A percentile compares a stretch with the other conserved stretches of the same genome.
These are phyloP conservation scores for Butorides virescens DNA, from an alignment of 2,113 vertebrate genomes.

Conservation along the genomic window DNA sequence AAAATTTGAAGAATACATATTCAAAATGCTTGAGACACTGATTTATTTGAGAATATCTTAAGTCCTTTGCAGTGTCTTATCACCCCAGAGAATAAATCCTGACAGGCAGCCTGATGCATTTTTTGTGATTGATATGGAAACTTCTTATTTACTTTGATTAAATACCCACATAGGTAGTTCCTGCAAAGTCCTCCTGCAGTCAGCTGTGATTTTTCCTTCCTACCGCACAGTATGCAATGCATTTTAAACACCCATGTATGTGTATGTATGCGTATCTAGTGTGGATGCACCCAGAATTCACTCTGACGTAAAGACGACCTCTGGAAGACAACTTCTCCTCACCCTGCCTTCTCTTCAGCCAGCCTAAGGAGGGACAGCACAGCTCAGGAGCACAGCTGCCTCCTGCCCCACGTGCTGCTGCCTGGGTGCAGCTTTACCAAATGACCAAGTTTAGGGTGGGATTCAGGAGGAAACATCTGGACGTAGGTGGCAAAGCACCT, in stretches of 20 bases:
- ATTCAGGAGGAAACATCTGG: background rate
- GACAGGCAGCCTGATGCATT: background rate
- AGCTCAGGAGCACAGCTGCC: background rate
- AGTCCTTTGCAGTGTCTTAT: background rate
- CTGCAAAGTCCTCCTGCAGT: background rate
- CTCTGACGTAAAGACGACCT: background rate
- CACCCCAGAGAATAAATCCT: background rate
- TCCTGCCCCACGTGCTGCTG: rapidly evolving
- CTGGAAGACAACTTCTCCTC: background rate
- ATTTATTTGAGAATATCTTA: background rate
- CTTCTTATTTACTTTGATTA: constrained; percentile 1
- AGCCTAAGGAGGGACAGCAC: background rate
- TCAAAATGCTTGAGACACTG: background rate
- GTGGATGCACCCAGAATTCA: background rate
- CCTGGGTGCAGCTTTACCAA: background rate
- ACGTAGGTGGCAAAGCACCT: background rate
- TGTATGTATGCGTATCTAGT: rapidly evolving
- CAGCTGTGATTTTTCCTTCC: background rate
- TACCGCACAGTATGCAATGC: background rate
- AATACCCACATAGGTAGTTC: background rate
- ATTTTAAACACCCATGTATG: background rate
- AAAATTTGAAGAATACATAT: background rate
- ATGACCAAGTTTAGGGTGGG: background rate
- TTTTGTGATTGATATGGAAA: background rate
- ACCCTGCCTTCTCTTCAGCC: background rate